Percentiles rank a stretch among this genome's conserved stretches.
Conservation (phyloP, 1,140 invertebrate genomes). For the Drosophila tani region DNA sequence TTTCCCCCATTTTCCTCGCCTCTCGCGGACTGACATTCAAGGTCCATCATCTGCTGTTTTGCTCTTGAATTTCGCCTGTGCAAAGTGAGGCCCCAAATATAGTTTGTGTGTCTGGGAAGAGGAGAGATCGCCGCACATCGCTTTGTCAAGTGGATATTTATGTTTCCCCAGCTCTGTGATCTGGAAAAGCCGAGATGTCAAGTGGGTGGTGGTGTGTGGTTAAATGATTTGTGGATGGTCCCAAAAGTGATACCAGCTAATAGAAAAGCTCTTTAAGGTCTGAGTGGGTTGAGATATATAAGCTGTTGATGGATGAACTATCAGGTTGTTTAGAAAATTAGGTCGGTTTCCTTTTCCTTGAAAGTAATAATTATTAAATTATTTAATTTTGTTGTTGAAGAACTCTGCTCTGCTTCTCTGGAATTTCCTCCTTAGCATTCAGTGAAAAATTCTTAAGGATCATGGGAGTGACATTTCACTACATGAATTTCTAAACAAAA, state of each 20-base stretch:
- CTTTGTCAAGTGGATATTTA: slow-evolving; percentile 67
- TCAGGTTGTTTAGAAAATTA: slow-evolving; percentile 20
- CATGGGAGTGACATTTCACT: no score
- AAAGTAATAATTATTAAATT: not conserved
- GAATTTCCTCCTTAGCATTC: no score
- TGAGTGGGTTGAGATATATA: slow-evolving; percentile 20
- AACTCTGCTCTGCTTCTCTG: no score
- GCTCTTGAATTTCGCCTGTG: slow-evolving; percentile 60
- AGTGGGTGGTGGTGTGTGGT: slow-evolving; percentile 38
- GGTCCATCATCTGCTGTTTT: slow-evolving; percentile 57
- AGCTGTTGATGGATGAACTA: slow-evolving; percentile 4
- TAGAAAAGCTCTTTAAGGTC: slow-evolving; percentile 30
- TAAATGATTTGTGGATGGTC: slow-evolving; percentile 31
- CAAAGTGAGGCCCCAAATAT: slow-evolving; percentile 32
- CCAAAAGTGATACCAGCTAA: slow-evolving; percentile 33
- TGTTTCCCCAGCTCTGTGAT: slow-evolving; percentile 32
- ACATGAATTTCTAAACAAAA: no score
- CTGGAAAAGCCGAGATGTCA: slow-evolving; percentile 46
- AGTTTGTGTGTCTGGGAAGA: slow-evolving; percentile 13
- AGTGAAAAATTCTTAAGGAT: no score
- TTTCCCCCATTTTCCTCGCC: slow-evolving; percentile 10
- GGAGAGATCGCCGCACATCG: slow-evolving; percentile 14
- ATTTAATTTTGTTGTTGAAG: not conserved
- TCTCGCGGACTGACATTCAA: slow-evolving; percentile 37
- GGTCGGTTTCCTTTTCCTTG: not conserved